These are phyloP conservation scores for Paracentrotus lividus DNA, from an alignment of 53 echinoderm and acorn worm species.

Conservation along the genomic window DNA sequence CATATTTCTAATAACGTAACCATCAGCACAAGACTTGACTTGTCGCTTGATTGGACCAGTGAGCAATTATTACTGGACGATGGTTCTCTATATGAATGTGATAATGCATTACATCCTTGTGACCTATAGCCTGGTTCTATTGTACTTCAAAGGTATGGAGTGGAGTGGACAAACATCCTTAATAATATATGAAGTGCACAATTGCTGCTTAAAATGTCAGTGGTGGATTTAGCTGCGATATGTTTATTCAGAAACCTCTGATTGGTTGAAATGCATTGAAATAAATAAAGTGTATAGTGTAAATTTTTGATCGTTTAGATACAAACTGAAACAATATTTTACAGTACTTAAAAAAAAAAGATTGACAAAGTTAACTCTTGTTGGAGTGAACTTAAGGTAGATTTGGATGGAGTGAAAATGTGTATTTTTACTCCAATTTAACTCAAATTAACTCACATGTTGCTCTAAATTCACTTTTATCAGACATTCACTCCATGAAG, in stretches of 20 bases:
- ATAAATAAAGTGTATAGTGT: background rate
- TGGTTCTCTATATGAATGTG: background rate
- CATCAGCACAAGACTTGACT: constrained; percentile 19
- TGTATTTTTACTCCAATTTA: too few species aligned
- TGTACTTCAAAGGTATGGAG: constrained; percentile 36
- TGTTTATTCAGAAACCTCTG: background rate
- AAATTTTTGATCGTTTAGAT: background rate
- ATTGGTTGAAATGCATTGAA: background rate
- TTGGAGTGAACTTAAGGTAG: too few species aligned
- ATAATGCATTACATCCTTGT: too few species aligned
- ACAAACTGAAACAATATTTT: background rate
- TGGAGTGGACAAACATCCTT: constrained; percentile 29
- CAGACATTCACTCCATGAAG: too few species aligned
- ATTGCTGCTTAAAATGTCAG: background rate
- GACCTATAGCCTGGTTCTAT: constrained; percentile 25
- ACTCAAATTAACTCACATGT: too few species aligned
- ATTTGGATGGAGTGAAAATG: too few species aligned
- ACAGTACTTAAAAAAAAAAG: too few species aligned
- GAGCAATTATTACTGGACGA: constrained; percentile 30
- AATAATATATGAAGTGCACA: constrained; percentile 40
- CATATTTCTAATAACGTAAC: constrained; percentile 42
- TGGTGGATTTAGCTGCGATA: background rate
- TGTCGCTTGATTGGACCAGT: constrained; percentile 12
- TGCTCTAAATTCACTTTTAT: too few species aligned
- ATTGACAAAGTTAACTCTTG: too few species aligned